Evolutionary conservation across 2,113 vertebrate species (phyloP).

Genomic region (Erythrocebus patas): DNA sequence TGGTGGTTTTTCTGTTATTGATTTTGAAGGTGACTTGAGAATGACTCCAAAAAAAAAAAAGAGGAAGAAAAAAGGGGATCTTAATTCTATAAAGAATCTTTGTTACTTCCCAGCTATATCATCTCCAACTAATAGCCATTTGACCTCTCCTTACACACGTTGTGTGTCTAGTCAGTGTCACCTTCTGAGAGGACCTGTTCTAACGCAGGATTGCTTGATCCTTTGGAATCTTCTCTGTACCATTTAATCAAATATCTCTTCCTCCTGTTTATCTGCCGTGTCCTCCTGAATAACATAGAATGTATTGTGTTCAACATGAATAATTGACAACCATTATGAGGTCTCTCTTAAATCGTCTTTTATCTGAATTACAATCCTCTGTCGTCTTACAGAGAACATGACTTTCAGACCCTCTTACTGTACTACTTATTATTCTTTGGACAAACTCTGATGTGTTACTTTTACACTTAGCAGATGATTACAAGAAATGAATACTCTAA

Average conservation of each 20-base stretch:
- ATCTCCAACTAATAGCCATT: neutral
- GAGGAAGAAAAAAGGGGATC: neutral
- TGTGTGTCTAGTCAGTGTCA: neutral
- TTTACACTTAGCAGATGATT: constrained; percentile 19
- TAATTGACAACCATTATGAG: neutral
- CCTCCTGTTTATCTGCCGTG: neutral
- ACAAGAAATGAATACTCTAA: constrained; percentile 14
- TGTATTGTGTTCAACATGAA: neutral
- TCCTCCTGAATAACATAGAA: neutral
- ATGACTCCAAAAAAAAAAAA: neutral
- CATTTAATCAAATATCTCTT: neutral
- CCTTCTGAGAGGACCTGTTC: neutral
- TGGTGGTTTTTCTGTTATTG: neutral
- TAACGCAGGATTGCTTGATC: neutral
- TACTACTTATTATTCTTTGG: neutral
- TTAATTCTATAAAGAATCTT: neutral
- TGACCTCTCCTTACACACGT: neutral
- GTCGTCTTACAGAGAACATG: neutral
- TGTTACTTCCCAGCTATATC: neutral
- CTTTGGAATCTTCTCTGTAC: neutral
- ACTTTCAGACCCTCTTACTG: neutral
- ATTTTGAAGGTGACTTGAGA: constrained; percentile 30
- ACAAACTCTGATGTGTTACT: constrained; percentile 26
- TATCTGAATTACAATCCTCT: constrained; percentile 14
- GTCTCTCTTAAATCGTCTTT: neutral